Evolutionary conservation across 2,797 vertebrate genomes (phyloP).

Genomic region (Ara ararauna): DNA sequence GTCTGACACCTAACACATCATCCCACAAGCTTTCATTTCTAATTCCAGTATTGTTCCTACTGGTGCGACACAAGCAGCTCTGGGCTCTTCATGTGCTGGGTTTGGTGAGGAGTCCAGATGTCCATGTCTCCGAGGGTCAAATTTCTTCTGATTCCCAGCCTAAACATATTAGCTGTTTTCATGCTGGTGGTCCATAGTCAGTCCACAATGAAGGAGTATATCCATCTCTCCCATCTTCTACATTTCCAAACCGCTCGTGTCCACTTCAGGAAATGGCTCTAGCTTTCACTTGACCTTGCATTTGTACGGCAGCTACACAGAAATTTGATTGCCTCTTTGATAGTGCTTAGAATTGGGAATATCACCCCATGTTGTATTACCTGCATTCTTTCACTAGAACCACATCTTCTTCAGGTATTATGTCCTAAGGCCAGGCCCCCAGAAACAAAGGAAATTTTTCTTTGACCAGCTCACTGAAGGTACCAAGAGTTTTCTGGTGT

Average conservation of each 20-base stretch:
- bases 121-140: background rate
- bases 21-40: slow-evolving; percentile 6
- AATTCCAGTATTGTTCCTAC: background rate
- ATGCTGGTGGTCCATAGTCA: background rate
- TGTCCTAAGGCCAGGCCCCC: background rate
- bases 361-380: too few relatives aligned
- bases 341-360: background rate
- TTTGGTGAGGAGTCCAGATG: background rate
- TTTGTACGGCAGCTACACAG: background rate
- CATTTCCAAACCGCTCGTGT: background rate
- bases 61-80: accelerated
- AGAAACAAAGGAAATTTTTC: background rate
- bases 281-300: background rate
- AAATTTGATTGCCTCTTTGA: background rate
- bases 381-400: background rate
- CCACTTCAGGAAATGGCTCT: background rate
- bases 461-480: background rate
- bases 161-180: background rate
- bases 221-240: background rate
- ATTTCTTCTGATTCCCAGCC: background rate
- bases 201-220: background rate
- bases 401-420: background rate
- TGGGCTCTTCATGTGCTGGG: background rate
- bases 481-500: background rate
- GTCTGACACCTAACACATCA: slow-evolving; percentile 18